Base-by-base conservation (phyloP, 2,888 invertebrate species). In the Euphydryas editha region DNA sequence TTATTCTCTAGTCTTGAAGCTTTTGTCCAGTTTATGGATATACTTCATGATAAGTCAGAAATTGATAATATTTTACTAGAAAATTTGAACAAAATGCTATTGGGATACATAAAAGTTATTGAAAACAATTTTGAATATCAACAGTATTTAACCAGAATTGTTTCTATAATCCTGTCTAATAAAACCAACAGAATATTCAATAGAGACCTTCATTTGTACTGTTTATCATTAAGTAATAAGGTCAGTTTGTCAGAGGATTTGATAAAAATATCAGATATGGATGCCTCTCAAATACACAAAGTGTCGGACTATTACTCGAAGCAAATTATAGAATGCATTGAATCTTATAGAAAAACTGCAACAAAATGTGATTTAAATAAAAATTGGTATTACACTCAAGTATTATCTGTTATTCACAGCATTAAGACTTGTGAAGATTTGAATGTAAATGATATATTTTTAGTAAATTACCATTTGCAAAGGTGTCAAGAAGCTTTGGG, bases 1-100 rank as follows among this genome's bases (percentile, higher is more conserved):
- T 67, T 91, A 30, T 67, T 90, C 37, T 66, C 71, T 46, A 76
- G 75, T 65, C 62, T 85, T 44, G 87, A 89, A 79, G 78, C 82
- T 30, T 73, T 88, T 67, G 74, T 87, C 1, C 81, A 83, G 54
- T 77, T 81, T 13, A 67, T 87, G 59, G 76, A 79, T 74, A 69
- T 87, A 13, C 81, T 83, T n/a, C 76, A 82, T 81, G 83, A 85
- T 57, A 89, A 88, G 74, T 80, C 80, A 67, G 88, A 86, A 80
- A 73, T 87, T 24, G 77, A 81, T 72, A 68, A 70, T 44, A 64
- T 74, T 2, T 76, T 81, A 37, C 70, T 90, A n/a, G 77, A 81
- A n/a, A 73, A 71, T 54, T 84, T 86, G 46, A 85, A 84, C 72
- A 74, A 70, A 64, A n/a, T 80, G 2, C 60, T 87, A 46, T 59